Evolutionary conservation across 1,140 invertebrate genomes (phyloP).

Genomic region (Maniola jurtina): DNA sequence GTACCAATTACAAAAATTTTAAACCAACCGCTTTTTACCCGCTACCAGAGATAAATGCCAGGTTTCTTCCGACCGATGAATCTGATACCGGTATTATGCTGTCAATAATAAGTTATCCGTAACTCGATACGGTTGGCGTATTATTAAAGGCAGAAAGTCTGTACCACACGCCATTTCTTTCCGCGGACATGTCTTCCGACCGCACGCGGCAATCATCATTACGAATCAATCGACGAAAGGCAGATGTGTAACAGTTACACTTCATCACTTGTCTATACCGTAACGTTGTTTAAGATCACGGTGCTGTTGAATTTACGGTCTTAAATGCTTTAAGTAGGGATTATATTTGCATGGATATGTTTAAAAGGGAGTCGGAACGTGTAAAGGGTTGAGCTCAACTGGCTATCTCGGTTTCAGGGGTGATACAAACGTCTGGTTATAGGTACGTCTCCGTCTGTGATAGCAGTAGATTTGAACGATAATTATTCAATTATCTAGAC

Average conservation of each 20-base stretch:
- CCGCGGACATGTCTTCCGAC: slow-evolving; percentile 52
- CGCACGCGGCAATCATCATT: slow-evolving; percentile 65
- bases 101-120: slow-evolving; percentile 58
- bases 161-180: slow-evolving; percentile 47
- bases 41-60: slow-evolving; percentile 40
- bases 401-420: slow-evolving; percentile 32
- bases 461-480: too few relatives aligned
- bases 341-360: slow-evolving; percentile 10
- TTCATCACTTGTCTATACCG: slow-evolving; percentile 47
- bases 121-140: slow-evolving; percentile 49
- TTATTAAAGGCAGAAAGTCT: slow-evolving; percentile 61
- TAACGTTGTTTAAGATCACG: slow-evolving; percentile 16
- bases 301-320: slow-evolving; percentile 23
- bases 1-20: slow-evolving; percentile 23
- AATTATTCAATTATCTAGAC: too few relatives aligned
- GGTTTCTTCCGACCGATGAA: slow-evolving; percentile 36
- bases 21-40: slow-evolving; percentile 31
- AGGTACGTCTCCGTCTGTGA: not conserved
- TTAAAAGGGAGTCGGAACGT: slow-evolving; percentile 23
- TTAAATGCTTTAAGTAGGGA: slow-evolving; percentile 4
- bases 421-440: not conserved
- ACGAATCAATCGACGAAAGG: slow-evolving; percentile 65
- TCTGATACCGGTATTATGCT: slow-evolving; percentile 49
- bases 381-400: slow-evolving; percentile 47
- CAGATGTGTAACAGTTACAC: slow-evolving; percentile 67